These are phyloP conservation scores for Halichoerus grypus DNA, from an alignment of 2,113 vertebrate species.

Conservation along the genomic window DNA sequence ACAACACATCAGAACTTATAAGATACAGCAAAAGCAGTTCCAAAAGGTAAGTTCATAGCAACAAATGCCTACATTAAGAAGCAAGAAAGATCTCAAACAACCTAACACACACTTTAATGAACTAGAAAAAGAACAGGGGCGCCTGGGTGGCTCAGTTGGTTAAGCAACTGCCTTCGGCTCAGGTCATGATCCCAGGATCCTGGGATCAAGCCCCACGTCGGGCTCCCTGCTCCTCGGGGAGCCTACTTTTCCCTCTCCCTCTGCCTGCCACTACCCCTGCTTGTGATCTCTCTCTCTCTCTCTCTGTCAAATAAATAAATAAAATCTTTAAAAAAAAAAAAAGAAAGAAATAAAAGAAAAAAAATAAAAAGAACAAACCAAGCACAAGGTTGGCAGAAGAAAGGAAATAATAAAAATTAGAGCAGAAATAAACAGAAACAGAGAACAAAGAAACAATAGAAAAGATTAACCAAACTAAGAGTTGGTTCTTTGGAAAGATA, in stretches of 20 bases:
- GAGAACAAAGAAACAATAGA: not conserved
- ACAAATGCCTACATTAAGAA: not conserved
- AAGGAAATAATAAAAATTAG: not conserved
- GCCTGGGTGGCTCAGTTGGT: too few species aligned
- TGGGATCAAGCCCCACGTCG: too few species aligned
- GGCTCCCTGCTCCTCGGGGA: too few species aligned
- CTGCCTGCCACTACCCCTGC: too few species aligned
- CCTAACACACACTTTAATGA: not conserved
- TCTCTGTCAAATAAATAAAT: too few species aligned
- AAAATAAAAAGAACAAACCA: not conserved
- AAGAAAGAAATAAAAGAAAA: too few species aligned
- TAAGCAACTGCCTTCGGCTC: too few species aligned
- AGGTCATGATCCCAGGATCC: too few species aligned
- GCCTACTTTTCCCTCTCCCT: too few species aligned
- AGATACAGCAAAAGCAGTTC: not conserved
- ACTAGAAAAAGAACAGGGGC: not conserved
- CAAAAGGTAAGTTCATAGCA: not conserved
- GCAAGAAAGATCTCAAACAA: not conserved
- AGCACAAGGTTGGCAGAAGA: not conserved
- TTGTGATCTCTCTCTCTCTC: too few species aligned
- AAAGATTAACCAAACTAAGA: not conserved
- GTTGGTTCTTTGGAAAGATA: not conserved
- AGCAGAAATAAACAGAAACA: not conserved
- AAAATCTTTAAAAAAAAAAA: too few species aligned
- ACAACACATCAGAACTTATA: not conserved